Percentiles rank a stretch among this genome's conserved stretches.
phyloP scores from a whole-genome alignment of 2,113 vertebrate species.

The Gymnocephalus cernua region DNA sequence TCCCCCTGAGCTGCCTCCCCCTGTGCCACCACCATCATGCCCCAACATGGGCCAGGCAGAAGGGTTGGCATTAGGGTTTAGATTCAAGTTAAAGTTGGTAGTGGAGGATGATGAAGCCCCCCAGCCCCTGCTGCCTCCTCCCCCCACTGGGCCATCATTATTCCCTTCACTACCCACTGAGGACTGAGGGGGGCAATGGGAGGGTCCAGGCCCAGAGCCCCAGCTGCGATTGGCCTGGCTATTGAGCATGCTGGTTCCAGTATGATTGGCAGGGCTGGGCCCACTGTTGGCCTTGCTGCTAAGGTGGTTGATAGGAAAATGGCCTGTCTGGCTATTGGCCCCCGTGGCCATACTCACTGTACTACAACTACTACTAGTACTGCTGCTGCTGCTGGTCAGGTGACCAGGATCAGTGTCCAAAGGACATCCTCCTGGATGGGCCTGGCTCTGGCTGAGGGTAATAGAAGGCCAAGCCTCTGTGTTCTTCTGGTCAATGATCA shows the following conservation, averaged over 20 bases:
- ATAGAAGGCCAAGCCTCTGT: conserved; percentile 95
- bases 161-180: conserved; percentile 90
- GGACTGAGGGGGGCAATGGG: conserved; percentile 87
- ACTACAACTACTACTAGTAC: conserved; percentile 81
- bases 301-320: conserved; percentile 91
- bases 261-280: conserved; percentile 85
- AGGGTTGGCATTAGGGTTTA: conserved; percentile 98
- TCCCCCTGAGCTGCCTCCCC: conserved; percentile 88
- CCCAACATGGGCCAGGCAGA: conserved; percentile 98
- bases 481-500: conserved; percentile 92
- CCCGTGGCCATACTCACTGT: conserved; percentile 94
- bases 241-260: conserved; percentile 82
- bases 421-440: conserved; percentile 94
- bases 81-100: conserved; percentile 95
- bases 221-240: conserved; percentile 88
- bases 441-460: conserved; percentile 86
- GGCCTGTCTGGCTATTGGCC: conserved; percentile 90
- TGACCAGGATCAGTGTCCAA: conserved; percentile 91
- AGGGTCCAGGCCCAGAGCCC: conserved; percentile 87
- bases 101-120: conserved; percentile 82
- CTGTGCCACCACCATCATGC: conserved; percentile 92
- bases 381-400: conserved; percentile 86
- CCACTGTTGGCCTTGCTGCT: conserved; percentile 88
- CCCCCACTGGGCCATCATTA: conserved; percentile 89
- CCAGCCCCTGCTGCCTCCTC: conserved; percentile 92